Conservation (phyloP, 2,888 invertebrate species). For the Dynastes grantii region DNA sequence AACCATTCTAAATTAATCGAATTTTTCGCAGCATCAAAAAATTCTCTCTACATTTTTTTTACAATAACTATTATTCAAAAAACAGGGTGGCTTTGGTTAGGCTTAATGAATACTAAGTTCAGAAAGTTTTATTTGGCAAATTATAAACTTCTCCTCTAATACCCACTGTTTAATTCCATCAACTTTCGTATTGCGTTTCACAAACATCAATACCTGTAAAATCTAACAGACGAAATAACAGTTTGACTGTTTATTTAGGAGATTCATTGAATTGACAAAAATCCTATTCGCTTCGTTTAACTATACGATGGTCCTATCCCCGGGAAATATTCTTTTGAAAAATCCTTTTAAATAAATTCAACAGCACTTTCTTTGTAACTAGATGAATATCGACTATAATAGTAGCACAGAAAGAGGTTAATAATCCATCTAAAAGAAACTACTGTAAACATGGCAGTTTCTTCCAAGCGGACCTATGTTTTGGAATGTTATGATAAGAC, state of each 20-base stretch:
- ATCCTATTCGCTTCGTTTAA: background rate
- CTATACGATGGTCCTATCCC: background rate
- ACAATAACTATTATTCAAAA: no score
- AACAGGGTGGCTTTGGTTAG: no score
- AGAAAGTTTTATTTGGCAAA: no score
- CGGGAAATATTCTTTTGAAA: slow-evolving; percentile 16
- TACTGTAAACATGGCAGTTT: slow-evolving; percentile 31
- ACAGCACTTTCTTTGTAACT: slow-evolving; percentile 9
- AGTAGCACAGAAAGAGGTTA: slow-evolving; percentile 24
- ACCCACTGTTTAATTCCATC: background rate
- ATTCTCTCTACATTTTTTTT: no score
- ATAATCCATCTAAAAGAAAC: slow-evolving; percentile 32
- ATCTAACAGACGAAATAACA: slow-evolving; percentile 13
- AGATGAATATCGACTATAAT: slow-evolving; percentile 29
- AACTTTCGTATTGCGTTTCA: slow-evolving; percentile 1
- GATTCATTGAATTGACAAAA: slow-evolving; percentile 4
- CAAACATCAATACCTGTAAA: slow-evolving; percentile 5
- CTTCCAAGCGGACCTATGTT: slow-evolving; percentile 25
- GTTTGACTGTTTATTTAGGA: slow-evolving; percentile 10
- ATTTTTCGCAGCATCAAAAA: no score
- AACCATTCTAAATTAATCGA: no score
- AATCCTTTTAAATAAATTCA: slow-evolving; percentile 25
- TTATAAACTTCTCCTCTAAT: no score
- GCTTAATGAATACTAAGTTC: no score
- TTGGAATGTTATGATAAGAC: slow-evolving; percentile 33